Percentiles rank a stretch among this genome's conserved stretches.
Conservation (phyloP, 2,113 vertebrate species). For the Lophura nycthemera region DNA sequence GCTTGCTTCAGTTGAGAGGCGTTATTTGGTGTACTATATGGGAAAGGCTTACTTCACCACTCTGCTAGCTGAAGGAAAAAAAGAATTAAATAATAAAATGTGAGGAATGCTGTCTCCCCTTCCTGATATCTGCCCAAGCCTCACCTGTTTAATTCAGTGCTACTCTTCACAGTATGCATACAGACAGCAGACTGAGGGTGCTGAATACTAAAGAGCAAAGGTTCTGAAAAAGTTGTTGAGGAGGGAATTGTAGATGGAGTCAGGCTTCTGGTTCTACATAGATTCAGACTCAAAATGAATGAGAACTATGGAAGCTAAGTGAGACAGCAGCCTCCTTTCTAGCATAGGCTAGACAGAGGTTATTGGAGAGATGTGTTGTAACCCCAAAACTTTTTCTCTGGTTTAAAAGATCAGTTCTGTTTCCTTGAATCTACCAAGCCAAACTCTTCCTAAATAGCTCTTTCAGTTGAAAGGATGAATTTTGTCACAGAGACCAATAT, state of each 20-base stretch:
- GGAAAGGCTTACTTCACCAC: neutral
- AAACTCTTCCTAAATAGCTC: neutral
- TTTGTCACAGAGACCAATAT: neutral
- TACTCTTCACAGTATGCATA: neutral
- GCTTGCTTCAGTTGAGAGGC: neutral
- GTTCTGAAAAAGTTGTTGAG: neutral
- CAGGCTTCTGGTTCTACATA: neutral
- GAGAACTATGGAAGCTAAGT: neutral
- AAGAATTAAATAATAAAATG: accelerated
- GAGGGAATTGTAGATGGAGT: neutral
- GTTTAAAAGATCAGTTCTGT: neutral
- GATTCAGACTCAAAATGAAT: neutral
- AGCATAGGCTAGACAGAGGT: neutral
- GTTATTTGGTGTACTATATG: too few species aligned
- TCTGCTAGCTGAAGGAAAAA: neutral
- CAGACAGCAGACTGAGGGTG: neutral
- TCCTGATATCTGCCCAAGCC: neutral
- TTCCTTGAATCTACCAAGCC: neutral
- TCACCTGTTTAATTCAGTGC: neutral
- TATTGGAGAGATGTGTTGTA: neutral
- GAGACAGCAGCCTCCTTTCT: neutral
- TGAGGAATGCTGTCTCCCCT: neutral
- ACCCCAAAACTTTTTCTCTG: neutral
- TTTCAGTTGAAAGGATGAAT: neutral
- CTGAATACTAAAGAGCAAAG: neutral